Conservation (phyloP, 2,797 vertebrate genomes). For the Pampus argenteus region DNA sequence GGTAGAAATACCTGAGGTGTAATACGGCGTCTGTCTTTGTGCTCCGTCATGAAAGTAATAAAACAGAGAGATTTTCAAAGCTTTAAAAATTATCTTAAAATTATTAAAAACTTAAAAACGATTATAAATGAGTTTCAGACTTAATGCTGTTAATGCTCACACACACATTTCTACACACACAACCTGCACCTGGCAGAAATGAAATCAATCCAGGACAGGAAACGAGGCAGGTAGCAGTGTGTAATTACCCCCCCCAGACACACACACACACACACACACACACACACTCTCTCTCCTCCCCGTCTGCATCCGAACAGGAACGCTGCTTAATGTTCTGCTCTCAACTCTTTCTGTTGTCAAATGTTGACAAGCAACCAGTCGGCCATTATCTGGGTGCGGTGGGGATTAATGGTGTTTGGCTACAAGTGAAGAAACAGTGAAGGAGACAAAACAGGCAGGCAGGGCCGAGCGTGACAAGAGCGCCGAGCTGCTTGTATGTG, state of each 20-base stretch:
- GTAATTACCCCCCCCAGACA: conserved; percentile 90
- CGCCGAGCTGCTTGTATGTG: conserved; percentile 31
- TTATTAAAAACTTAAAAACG: too few relatives aligned
- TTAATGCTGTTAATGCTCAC: conserved; percentile 16
- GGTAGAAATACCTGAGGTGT: too few relatives aligned
- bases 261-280: too few relatives aligned
- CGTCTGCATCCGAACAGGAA: conserved; percentile 40
- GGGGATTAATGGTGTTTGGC: conserved; percentile 65
- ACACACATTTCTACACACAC: conserved; percentile 33
- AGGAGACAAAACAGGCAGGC: conserved; percentile 40
- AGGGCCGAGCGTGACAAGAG: conserved; percentile 63
- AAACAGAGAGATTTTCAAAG: too few relatives aligned
- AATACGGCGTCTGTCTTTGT: too few relatives aligned
- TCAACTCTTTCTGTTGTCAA: conserved; percentile 34
- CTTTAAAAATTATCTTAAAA: too few relatives aligned
- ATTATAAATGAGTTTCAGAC: too few relatives aligned
- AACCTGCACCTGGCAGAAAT: conserved; percentile 57
- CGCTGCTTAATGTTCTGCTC: conserved; percentile 42
- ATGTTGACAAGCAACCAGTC: conserved; percentile 47
- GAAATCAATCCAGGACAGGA: conserved; percentile 82
- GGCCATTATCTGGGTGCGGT: conserved; percentile 43
- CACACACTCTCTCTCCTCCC: too few relatives aligned
- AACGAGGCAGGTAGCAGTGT: conserved; percentile 79
- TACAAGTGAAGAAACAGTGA: conserved; percentile 56
- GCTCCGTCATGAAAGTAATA: too few relatives aligned